Base-by-base conservation (phyloP, 2,888 invertebrate species). In the Microctonus brassicae region DNA sequence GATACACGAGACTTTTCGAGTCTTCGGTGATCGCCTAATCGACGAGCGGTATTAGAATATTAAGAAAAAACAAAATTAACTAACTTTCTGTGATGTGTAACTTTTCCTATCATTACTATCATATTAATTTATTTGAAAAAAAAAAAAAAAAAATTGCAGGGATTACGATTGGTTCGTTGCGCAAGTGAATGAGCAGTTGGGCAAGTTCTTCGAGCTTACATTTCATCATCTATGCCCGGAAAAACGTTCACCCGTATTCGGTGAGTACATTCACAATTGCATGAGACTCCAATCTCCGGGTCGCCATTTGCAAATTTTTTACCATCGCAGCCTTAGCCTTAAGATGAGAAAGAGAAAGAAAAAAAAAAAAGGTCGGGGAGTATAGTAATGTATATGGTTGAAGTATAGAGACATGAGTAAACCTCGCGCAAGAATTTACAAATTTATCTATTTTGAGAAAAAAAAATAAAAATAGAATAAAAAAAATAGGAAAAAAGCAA, bases 1-100 rank as follows among this genome's bases (percentile, higher is more conserved):
- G 97, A 90, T 95, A 69, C 95, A 96, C 87, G 97, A 97, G 84
- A 92, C 93, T 73, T 95, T 93, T 83, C 88, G 97, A 64, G 96
- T 97, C 0, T 97, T 96, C 84, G 90, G 91, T 77, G 97, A 97
- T 84, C 91, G 96, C 6, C 90, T 97, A 2, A 93, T 94, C 1
- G 94, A 96, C 84, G 93, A 93, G 13, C 90, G 89, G 93, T 93
- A 82, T 67, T 47, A 53, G 39, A 66, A 13, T 26, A 17, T 13
- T 13, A 13, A 36, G 2, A n/a, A 39, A 11, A 55, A 22, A 36
- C n/a, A n/a, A n/a, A n/a, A n/a, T n/a, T n/a, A 36, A 62, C 5
- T 52, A 29, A 39, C 22, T 47, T n/a, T 52, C 24, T 36, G 9
- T 63, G 13, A 57, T 68, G 52, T 52, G 29, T 26, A 29, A 64